phyloP scores from a whole-genome alignment of 1,140 invertebrate species.

The Neotoxoptera formosana region DNA sequence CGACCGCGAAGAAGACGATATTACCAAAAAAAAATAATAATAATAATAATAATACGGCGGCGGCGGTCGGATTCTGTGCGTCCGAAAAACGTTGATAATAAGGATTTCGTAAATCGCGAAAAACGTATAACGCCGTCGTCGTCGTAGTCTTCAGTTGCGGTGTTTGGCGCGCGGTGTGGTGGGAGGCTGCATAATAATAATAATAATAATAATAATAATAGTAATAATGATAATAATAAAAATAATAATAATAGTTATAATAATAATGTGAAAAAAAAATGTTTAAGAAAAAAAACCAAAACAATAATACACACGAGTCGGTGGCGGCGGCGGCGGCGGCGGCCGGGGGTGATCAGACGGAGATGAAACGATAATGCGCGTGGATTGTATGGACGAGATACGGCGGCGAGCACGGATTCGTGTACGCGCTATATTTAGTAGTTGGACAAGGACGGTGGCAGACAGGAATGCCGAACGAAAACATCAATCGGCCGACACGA shows the following conservation, averaged over 20 bases:
- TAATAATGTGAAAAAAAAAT: constrained; percentile 13
- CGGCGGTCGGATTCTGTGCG: not conserved
- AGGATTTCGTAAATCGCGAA: constrained; percentile 7
- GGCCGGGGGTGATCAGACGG: constrained; percentile 31
- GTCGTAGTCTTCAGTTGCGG: not conserved
- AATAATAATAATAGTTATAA: constrained; percentile 1
- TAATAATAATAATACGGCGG: not conserved
- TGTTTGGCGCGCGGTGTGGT: not conserved
- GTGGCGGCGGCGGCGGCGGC: not conserved
- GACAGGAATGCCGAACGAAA: constrained; percentile 56
- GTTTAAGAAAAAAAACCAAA: not conserved
- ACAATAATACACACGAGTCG: not conserved
- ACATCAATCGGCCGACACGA: constrained; percentile 54
- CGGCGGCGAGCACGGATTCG: constrained; percentile 25
- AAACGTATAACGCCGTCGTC: not conserved
- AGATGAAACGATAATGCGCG: constrained; percentile 49
- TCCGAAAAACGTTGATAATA: not conserved
- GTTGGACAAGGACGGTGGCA: constrained; percentile 41
- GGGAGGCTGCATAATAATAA: not conserved
- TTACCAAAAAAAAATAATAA: not conserved
- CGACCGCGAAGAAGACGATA: not conserved
- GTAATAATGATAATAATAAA: not conserved
- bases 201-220: not conserved
- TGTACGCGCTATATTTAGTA: constrained; percentile 51
- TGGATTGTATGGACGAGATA: constrained; percentile 25